Conservation (phyloP, 2,888 invertebrate species). For the Phymatocera aterrima region DNA sequence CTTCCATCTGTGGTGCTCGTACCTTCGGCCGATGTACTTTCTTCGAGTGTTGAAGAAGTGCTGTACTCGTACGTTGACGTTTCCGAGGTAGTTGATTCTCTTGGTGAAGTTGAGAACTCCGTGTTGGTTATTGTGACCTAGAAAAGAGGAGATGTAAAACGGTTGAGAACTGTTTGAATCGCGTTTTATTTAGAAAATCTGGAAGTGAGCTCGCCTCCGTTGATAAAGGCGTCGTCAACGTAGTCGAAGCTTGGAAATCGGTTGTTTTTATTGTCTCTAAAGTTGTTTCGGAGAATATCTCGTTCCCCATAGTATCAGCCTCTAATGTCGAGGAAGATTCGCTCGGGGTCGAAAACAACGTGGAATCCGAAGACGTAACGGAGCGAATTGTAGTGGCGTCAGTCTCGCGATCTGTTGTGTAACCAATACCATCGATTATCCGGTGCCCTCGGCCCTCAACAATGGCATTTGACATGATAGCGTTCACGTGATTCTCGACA, state of each 20-base stretch:
- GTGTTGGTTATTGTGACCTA: not conserved
- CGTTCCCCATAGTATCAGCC: conserved; percentile 69
- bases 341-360: conserved; percentile 41
- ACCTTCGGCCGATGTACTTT: conserved; percentile 4
- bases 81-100: conserved; percentile 21
- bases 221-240: conserved; percentile 37
- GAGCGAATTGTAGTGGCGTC: conserved; percentile 34
- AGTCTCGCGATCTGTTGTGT: conserved; percentile 51
- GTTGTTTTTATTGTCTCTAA: not conserved
- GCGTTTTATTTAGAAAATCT: too few species aligned
- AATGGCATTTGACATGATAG: conserved; percentile 58
- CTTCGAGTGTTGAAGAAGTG: conserved; percentile 29
- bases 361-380: not conserved
- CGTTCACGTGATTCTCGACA: conserved; percentile 50
- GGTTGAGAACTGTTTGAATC: too few species aligned
- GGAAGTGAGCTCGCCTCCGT: conserved; percentile 33
- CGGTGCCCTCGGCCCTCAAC: conserved; percentile 70
- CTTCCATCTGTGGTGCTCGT: conserved; percentile 45
- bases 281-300: conserved; percentile 65
- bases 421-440: conserved; percentile 58
- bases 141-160: too few species aligned
- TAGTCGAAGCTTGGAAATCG: not conserved
- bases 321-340: conserved; percentile 56
- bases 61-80: not conserved
- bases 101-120: conserved; percentile 9